Base-by-base conservation (phyloP, 2,113 vertebrate species). In the Serilophus lunatus region DNA sequence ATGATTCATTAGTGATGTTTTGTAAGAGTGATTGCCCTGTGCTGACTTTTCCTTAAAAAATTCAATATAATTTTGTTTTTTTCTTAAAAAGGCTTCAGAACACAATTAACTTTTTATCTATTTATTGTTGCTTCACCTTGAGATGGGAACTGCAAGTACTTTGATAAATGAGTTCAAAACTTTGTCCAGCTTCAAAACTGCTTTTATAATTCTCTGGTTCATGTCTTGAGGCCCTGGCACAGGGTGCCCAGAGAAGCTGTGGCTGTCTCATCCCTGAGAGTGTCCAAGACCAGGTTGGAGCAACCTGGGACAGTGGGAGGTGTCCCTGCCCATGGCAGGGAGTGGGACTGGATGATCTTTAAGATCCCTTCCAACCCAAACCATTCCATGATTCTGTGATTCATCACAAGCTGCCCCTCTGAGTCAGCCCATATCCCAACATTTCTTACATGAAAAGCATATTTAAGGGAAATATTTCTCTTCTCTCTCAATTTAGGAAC, bases 71-170 rank as follows among this genome's bases (percentile, higher is more conserved):
- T 80, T 93, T 60, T 36, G 8, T 14, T n/a, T 53, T 64, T 92
- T 68, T 25, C 76, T 51, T 36, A 20, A 77, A 66, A 63, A 63
- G 9, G 6, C 25, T 65, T 31, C 44, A 42, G 60, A 74, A 82
- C 19, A 13, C 44, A 80, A 82, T 92, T 92, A 93, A 66, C 18
- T 84, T 82, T 69, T 77, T 57, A 31, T 31, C 76, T 86, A 40
- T 80, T 92, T 93, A 50, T 93, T 92, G n/a, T 72, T 79, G 36
- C 65, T 80, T 93, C 79, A 93, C 82, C 87, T 93, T 84, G 92
- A 89, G 82, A 33, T 31, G 42, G 38, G 69, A 84, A 26, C 28
- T 24, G 5, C 14, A n/a, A 18, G 17, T 18, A 3, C 51, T 66
- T 77, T 93, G 82, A 93, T 82, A 86, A 90, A 95, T 88, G 36